phyloP scores from a whole-genome alignment of 2,113 vertebrate species.

The Aspidoscelis tigris region DNA sequence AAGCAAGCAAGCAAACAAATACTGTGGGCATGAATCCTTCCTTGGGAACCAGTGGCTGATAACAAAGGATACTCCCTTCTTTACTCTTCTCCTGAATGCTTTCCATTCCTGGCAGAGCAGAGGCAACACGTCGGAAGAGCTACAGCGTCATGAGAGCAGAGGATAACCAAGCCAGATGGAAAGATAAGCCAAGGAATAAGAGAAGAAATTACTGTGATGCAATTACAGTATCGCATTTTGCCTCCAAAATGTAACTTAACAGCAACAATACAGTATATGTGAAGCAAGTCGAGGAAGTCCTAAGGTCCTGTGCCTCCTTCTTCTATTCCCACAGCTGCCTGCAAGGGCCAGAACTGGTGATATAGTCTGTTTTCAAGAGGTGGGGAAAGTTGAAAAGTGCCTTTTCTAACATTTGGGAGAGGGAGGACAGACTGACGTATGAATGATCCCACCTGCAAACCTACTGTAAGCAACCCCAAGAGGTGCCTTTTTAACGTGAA shows the following conservation, averaged over 20 bases:
- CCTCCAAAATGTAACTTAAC: background rate
- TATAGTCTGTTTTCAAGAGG: background rate
- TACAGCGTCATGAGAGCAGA: conserved; percentile 48
- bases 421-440: no score
- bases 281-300: background rate
- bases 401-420: no score
- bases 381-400: background rate
- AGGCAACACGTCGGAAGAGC: conserved; percentile 91
- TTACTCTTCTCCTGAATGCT: conserved; percentile 91
- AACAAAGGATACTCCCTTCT: conserved; percentile 94
- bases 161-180: background rate
- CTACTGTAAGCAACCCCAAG: no score
- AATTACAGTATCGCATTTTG: background rate
- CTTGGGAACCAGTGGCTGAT: background rate
- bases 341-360: background rate
- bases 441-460: no score
- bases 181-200: background rate
- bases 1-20: background rate
- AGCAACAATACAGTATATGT: background rate
- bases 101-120: conserved; percentile 91
- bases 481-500: no score
- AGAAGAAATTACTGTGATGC: background rate
- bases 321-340: background rate
- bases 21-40: background rate
- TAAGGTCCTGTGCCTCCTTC: no score